Evolutionary conservation across 2,113 vertebrate genomes (phyloP).

Genomic region (Nothobranchius kuhntae): DNA sequence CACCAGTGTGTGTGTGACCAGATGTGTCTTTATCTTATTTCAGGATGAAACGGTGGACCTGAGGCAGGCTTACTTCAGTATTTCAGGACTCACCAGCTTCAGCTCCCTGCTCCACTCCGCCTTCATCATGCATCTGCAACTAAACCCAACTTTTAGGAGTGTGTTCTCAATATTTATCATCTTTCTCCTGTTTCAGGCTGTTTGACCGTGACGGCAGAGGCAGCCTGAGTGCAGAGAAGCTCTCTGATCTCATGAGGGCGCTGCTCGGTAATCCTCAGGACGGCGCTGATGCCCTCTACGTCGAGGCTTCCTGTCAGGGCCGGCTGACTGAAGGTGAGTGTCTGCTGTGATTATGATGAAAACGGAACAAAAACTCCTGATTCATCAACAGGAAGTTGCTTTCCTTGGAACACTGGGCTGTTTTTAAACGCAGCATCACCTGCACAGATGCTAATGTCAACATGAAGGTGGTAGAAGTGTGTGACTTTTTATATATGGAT

Average conservation of each 20-base stretch:
- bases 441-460: background rate
- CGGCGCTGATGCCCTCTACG: slow-evolving; percentile 52
- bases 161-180: too few relatives aligned
- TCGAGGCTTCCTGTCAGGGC: slow-evolving; percentile 32
- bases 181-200: slow-evolving; percentile 46
- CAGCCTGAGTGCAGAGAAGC: slow-evolving; percentile 61
- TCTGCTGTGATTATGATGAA: too few relatives aligned
- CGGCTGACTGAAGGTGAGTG: slow-evolving; percentile 62
- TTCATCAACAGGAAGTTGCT: too few relatives aligned
- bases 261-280: slow-evolving; percentile 72
- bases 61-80: slow-evolving; percentile 67
- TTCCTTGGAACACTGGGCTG: too few relatives aligned
- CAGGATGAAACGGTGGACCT: slow-evolving; percentile 72
- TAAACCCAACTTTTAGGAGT: background rate
- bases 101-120: slow-evolving; percentile 66
- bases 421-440: background rate
- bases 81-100: slow-evolving; percentile 51
- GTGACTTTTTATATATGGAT: background rate
- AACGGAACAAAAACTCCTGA: too few relatives aligned
- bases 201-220: slow-evolving; percentile 61
- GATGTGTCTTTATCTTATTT: too few relatives aligned
- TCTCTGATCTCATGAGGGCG: slow-evolving; percentile 75
- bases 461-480: background rate
- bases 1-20: background rate
- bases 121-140: slow-evolving; percentile 62